Evolutionary conservation across 2,888 invertebrate genomes (phyloP).

Genomic region (Cremastinae sp.): DNA sequence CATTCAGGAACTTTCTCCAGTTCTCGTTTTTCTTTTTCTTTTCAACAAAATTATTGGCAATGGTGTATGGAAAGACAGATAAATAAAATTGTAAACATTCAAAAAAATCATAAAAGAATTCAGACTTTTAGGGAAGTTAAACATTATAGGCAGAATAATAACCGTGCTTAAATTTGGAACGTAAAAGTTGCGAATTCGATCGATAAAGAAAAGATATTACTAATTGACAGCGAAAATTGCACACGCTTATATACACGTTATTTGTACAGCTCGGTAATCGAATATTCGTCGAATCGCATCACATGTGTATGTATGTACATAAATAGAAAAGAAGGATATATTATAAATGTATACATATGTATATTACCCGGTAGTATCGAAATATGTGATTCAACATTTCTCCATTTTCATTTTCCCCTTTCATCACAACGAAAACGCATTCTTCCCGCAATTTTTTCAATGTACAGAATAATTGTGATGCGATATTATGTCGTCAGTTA

Average conservation of each 20-base stretch:
- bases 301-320: constrained; percentile 40
- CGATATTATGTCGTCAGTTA: background rate
- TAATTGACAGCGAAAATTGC: constrained; percentile 38
- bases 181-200: background rate
- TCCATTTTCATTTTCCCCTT: constrained; percentile 3
- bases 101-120: background rate
- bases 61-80: background rate
- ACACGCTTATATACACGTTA: constrained; percentile 54
- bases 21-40: background rate
- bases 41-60: background rate
- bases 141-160: too few relatives aligned
- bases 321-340: constrained; percentile 33
- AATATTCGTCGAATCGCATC: constrained; percentile 21
- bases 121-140: background rate
- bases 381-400: constrained; percentile 23
- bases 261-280: constrained; percentile 50
- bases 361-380: constrained; percentile 25
- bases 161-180: constrained; percentile 1
- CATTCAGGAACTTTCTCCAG: background rate
- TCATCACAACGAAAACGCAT: background rate
- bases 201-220: background rate
- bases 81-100: background rate
- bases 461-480: background rate
- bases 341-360: constrained; percentile 15
- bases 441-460: background rate